Percentiles rank a stretch among this genome's conserved stretches.
phyloP scores from a whole-genome alignment of 2,113 vertebrate genomes.

The Aegithalos caudatus region DNA sequence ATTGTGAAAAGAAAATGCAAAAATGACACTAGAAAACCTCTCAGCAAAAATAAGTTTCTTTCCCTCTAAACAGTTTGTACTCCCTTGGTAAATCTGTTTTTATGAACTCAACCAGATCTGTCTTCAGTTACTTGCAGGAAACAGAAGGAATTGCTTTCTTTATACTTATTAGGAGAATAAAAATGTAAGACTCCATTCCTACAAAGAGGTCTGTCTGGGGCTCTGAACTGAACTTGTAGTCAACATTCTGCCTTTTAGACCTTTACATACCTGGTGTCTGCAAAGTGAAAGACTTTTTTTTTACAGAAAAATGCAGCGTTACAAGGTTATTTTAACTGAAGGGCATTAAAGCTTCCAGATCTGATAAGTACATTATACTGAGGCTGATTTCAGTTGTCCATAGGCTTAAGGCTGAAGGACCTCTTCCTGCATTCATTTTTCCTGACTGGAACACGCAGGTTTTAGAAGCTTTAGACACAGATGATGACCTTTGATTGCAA shows the following conservation, averaged over 20 bases:
- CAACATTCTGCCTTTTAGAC: not conserved
- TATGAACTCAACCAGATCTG: not conserved
- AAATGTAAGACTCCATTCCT: not conserved
- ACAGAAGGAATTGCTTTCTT: not conserved
- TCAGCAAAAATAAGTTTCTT: not conserved
- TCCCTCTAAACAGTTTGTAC: not conserved
- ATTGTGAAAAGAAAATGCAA: not conserved
- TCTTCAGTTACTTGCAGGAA: not conserved
- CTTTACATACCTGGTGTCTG: not conserved
- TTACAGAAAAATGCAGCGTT: not conserved
- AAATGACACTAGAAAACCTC: not conserved
- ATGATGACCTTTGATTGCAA: not conserved
- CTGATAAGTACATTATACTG: not conserved
- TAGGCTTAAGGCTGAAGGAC: not conserved
- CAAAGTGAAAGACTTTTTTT: not conserved
- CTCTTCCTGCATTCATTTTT: not conserved
- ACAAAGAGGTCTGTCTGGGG: not conserved
- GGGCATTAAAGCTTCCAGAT: slow-evolving; percentile 4
- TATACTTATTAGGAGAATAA: not conserved
- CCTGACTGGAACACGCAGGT: not conserved
- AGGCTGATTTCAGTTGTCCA: slow-evolving; percentile 19
- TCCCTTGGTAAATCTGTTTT: not conserved
- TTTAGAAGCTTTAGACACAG: slow-evolving; percentile 17
- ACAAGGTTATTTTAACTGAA: slow-evolving; percentile 22
- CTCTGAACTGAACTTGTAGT: not conserved